Percentiles rank a stretch among this genome's conserved stretches.
phyloP scores from a whole-genome alignment of 2,888 invertebrate species.

The Slavum lentiscoides region DNA sequence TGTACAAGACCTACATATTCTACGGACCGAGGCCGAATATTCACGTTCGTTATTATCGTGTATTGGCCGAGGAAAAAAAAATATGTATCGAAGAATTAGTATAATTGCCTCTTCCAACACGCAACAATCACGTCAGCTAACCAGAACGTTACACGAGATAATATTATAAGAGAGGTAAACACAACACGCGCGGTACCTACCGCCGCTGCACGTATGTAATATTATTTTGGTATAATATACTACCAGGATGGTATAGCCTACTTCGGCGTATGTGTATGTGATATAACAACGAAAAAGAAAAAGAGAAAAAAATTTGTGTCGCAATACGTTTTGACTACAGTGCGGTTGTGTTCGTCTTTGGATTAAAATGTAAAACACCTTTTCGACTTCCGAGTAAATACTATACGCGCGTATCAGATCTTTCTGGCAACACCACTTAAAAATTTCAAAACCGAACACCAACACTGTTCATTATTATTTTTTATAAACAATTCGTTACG shows the following conservation, averaged over 20 bases:
- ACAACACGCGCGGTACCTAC: neutral
- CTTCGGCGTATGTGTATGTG: neutral
- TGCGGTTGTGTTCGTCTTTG: neutral
- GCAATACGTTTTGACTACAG: neutral
- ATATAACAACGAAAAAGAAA: neutral
- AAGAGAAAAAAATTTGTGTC: neutral
- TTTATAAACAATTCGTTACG: too few relatives aligned
- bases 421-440: too few relatives aligned
- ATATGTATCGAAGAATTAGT: neutral
- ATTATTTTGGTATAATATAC: neutral
- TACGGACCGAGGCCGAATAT: slow-evolving; percentile 26
- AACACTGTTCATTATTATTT: too few relatives aligned
- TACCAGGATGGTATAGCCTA: neutral
- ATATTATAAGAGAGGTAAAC: neutral
- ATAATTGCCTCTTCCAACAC: neutral
- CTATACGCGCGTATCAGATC: too few relatives aligned
- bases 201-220: neutral
- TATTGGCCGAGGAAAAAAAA: neutral
- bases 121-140: slow-evolving; percentile 26
- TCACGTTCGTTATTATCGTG: neutral
- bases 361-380: neutral
- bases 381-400: neutral
- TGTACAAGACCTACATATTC: slow-evolving; percentile 30
- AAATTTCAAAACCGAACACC: too few relatives aligned
- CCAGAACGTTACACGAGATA: neutral